phyloP scores from a whole-genome alignment of 2,888 invertebrate species.

The Phragmatobia fuliginosa region DNA sequence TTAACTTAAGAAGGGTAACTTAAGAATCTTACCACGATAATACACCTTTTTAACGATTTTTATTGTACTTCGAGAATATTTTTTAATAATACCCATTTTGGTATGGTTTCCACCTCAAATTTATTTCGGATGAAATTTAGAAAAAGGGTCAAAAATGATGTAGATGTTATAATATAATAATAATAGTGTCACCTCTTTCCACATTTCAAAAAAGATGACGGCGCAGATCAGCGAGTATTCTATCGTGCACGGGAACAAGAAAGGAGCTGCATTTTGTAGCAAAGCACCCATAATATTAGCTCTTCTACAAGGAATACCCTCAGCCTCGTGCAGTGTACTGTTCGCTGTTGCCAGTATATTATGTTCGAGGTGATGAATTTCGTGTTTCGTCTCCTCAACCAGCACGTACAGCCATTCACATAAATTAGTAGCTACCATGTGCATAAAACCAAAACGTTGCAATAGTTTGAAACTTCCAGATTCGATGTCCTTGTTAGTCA shows the following conservation, averaged over 20 bases:
- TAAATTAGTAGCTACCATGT: constrained; percentile 96
- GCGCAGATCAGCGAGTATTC: constrained; percentile 97
- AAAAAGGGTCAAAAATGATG: too few relatives aligned
- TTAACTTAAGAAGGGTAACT: too few relatives aligned
- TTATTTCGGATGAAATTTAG: too few relatives aligned
- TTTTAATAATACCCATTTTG: too few relatives aligned
- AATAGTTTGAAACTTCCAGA: constrained; percentile 89
- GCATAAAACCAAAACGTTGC: constrained; percentile 96
- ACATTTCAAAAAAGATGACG: constrained; percentile 95
- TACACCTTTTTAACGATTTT: neutral
- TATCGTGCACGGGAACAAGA: constrained; percentile 95
- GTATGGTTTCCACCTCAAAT: too few relatives aligned
- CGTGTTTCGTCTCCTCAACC: constrained; percentile 95
- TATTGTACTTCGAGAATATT: neutral
- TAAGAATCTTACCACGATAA: neutral
- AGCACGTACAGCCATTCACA: constrained; percentile 97
- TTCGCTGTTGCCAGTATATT: constrained; percentile 54
- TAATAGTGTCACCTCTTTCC: constrained; percentile 91
- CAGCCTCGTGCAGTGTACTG: constrained; percentile 55
- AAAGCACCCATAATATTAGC: constrained; percentile 90
- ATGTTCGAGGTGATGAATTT: constrained; percentile 91
- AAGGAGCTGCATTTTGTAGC: constrained; percentile 90
- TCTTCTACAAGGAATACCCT: constrained; percentile 81
- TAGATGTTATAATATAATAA: neutral
- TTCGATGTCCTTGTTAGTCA: constrained; percentile 91